A percentile compares a stretch with the other conserved stretches of the same genome.
Evolutionary conservation across 2,113 vertebrate genomes (phyloP).

Genomic region (Sylvia atricapilla): DNA sequence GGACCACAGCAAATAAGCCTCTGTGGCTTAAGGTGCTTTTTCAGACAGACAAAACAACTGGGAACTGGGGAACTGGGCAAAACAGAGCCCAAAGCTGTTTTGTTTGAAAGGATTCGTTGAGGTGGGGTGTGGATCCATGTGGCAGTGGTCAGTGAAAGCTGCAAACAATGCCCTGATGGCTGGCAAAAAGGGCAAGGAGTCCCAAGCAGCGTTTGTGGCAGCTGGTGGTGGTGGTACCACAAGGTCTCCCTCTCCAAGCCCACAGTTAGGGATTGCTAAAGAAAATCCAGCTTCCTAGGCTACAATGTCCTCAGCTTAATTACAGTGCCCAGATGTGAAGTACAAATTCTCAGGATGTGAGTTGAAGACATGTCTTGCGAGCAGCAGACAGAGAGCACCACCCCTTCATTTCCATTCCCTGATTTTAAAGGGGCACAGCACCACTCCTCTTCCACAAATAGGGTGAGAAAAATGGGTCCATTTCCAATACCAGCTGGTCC

Average conservation of each 20-base stretch:
- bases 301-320: not conserved
- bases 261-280: not conserved
- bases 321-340: accelerated
- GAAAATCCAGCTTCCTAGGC: no score
- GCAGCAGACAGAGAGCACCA: accelerated
- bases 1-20: not conserved
- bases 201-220: not conserved
- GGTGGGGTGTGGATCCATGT: accelerated
- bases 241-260: not conserved
- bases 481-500: not conserved
- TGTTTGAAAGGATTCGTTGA: not conserved
- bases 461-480: not conserved
- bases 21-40: not conserved
- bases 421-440: not conserved
- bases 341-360: no score
- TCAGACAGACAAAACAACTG: not conserved
- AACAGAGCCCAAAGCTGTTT: not conserved
- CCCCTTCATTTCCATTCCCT: not conserved
- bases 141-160: not conserved
- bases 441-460: not conserved
- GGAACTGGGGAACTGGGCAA: not conserved
- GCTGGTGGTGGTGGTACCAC: not conserved
- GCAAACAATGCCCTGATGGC: not conserved
- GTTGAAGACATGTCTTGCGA: accelerated
- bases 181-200: accelerated